Base-by-base conservation (phyloP, 2,113 vertebrate genomes). In the Gopherus evgoodei region DNA sequence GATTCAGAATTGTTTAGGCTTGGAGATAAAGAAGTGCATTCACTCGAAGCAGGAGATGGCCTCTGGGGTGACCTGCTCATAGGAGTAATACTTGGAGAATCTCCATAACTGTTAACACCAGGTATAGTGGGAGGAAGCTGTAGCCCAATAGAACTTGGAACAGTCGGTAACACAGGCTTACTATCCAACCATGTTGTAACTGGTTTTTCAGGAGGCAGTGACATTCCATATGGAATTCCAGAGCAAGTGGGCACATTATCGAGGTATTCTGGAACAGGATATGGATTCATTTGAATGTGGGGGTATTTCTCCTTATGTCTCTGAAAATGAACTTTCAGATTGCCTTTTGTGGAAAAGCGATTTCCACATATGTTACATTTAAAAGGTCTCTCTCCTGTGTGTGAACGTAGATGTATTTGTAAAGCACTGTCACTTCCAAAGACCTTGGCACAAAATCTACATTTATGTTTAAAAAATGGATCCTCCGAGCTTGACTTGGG, bases 391-490 rank as follows among this genome's bases (percentile, higher is more conserved):
- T 99, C 99, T 2, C 99, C 99, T 11, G 99, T 99, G 96, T 99
- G 99, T 0, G 99, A 99, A 90, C 99, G 99, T 97, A 99, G 98
- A 98, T 99, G 99, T 90, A 99, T 99, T 97, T 99, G 99, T 96
- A 99, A 98, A 90, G 99, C 99, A 9, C 99, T 99, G 97, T 99
- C 99, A 91, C 99, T 99, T 97, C 99, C 99, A 96, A 99, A 99
- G 95, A 99, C 99, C 98, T 99, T 99, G 98, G 99, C 99, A 97
- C 99, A 99, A 98, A 99, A 99, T 81, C 99, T 98, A 97, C 99
- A 99, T 98, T 99, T 99, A 96, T 99, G 99, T 97, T 99, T 99
- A 96, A 99, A 99, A 98, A 99, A 99, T n/a, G 99, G 99, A 97
- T 99, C 99, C 97, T 99, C 99, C 0, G 99, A 99, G 91, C 98